Base-by-base conservation (phyloP, 2,113 vertebrate genomes). In the Halichoeres trimaculatus region DNA sequence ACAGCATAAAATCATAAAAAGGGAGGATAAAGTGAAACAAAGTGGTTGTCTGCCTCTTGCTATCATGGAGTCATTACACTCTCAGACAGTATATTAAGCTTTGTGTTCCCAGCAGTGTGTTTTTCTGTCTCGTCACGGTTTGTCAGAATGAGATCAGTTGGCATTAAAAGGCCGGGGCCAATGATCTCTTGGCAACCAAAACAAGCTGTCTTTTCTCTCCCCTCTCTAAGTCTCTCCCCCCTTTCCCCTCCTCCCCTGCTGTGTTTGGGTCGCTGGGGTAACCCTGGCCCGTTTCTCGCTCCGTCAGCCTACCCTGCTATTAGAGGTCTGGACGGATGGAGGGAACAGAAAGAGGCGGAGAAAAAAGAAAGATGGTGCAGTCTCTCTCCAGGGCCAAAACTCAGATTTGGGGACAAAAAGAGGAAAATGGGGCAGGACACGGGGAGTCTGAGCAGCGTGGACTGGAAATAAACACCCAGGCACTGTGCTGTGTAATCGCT, bases 221-320 rank as follows among this genome's bases (percentile, higher is more conserved):
- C 51, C 57, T 34, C 66, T 55, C 60, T 53, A 45, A 40, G 70
- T 40, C 47, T 50, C 40, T n/a, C 52, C 66, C 50, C 54, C 20
- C 66, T 20, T 45, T 51, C 30, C 16, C 38, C 65, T 57, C 57
- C 80, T 85, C 75, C 65, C 78, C 84, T 53, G 78, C 88, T 81
- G 84, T 77, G 86, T 85, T 78, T 79, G 88, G 90, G 90, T 91
- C 87, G 76, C 88, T 74, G 87, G 73, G 84, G 90, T 88, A 91
- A 91, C 85, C 88, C 83, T 91, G 91, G 91, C 89, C 90, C 63
- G 69, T 47, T 86, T 83, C 78, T 82, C 38, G 22, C 74, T 89
- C 73, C 14, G 78, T 88, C 88, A 87, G 77, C 78, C 77, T 91
- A 92, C 89, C 89, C 91, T 92, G 85, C 88, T 88, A 91, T 92